These are phyloP conservation scores for Pipistrellus pygmaeus DNA, from an alignment of 2,797 vertebrate species.

Conservation along the genomic window DNA sequence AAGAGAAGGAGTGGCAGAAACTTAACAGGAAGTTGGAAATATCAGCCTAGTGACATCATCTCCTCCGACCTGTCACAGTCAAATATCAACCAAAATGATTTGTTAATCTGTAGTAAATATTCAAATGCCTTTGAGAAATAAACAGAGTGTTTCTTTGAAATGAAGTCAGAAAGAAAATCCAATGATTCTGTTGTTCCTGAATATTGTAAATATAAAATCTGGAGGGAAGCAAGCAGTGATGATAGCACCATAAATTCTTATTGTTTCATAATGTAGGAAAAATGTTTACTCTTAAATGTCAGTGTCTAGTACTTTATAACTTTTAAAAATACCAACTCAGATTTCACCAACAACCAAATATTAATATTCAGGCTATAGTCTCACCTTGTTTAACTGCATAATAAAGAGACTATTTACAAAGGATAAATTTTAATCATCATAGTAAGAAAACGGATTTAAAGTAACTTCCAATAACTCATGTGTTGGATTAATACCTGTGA, in stretches of 20 bases:
- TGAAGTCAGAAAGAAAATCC: not conserved
- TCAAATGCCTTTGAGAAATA: not conserved
- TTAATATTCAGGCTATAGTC: not conserved
- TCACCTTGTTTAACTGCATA: conserved; percentile 18
- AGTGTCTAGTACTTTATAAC: not conserved
- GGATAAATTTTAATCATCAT: not conserved
- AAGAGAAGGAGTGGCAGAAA: not conserved
- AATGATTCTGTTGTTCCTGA: not conserved
- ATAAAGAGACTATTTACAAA: conserved; percentile 3
- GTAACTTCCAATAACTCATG: not conserved
- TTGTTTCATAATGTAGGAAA: not conserved
- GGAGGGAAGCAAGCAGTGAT: not conserved
- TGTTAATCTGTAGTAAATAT: not conserved
- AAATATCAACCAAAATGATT: not conserved
- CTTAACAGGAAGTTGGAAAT: not conserved
- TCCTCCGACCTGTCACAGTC: not conserved
- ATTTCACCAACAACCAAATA: not conserved
- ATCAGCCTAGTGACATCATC: not conserved
- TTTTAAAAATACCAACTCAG: conserved; percentile 31
- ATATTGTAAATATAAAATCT: not conserved
- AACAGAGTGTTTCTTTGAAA: not conserved
- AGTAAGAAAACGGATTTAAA: not conserved
- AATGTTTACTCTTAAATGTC: not conserved
- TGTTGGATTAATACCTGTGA: not conserved
- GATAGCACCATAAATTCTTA: not conserved